Base-by-base conservation (phyloP, 2,888 invertebrate species). In the Dichetophora obliterata region DNA sequence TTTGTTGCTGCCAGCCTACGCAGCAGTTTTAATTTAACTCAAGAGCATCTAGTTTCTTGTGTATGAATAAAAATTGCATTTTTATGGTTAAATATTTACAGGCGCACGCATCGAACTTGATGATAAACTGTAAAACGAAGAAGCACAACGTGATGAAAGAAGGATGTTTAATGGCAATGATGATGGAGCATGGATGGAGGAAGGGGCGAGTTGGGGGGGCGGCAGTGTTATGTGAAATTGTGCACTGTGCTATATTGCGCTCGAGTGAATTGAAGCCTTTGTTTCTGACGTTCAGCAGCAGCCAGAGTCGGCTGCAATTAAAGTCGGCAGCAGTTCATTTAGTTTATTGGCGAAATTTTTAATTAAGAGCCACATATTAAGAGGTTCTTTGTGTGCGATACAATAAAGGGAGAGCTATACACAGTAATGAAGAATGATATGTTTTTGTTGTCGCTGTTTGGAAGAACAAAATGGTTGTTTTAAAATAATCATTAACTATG, bases 11-110 rank as follows among this genome's bases (percentile, higher is more conserved):
- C 61, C 37, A 48, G 61, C 66, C 65, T 75, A 52, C 66, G 66
- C 54, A 54, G 75, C 75, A 57, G 54, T 66, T 75, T 73, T 19
- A 71, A 43, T 71, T 71, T 48, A 48, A 63, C 73, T 73, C 63
- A 73, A 65, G 73, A 48, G 73, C 63, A 31, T 54, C 66, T 37
- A 24, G 24, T 66, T 75, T 66, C 66, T 66, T 19, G 34, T 63
- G 43, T 43, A 43, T 43, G 73, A 34, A 73, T 73, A 43, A 63
- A 73, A 63, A 63, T 73, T 73, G 63, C 61, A 73, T 73, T 73
- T 73, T 63, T 48, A 73, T 63, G 63, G 24, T 50, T 34, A 52
- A 63, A 71, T 54, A 73, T 61, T 73, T 48, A 63, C 63, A 72
- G 14, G 48, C 48, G n/a, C 72, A 54, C 8, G 34, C 34, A n/a